Conservation (phyloP, 2,113 vertebrate genomes). For the Toxotes chatareus region DNA sequence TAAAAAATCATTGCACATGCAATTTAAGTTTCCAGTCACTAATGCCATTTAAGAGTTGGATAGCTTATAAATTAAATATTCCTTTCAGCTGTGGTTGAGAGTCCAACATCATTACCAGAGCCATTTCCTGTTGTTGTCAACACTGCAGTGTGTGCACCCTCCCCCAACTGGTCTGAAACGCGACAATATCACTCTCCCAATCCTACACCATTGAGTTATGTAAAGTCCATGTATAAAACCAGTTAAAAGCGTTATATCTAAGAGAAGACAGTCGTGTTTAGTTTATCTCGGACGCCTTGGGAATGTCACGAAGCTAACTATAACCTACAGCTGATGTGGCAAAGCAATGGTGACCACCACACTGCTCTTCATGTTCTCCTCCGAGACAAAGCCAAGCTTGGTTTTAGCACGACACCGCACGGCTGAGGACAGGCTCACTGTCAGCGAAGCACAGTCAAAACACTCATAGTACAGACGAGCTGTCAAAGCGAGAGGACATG, state of each 20-base stretch:
- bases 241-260: background rate
- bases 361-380: constrained; percentile 20
- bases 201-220: background rate
- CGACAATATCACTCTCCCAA: constrained; percentile 42
- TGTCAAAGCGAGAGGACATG: background rate
- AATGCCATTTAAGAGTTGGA: constrained; percentile 42
- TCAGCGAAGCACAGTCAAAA: background rate
- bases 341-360: constrained; percentile 68
- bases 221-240: constrained; percentile 8
- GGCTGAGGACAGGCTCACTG: background rate
- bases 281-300: background rate
- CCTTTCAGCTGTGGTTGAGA: constrained; percentile 69
- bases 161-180: constrained; percentile 61
- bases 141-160: constrained; percentile 60
- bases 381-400: constrained; percentile 63
- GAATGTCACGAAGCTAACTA: constrained; percentile 24
- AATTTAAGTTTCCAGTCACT: constrained; percentile 21
- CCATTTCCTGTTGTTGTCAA: constrained; percentile 83
- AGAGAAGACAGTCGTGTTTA: background rate
- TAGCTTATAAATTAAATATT: constrained; percentile 71
- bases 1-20: background rate
- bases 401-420: constrained; percentile 10
- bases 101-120: constrained; percentile 72
- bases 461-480: background rate
- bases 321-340: constrained; percentile 75